A percentile compares a stretch with the other conserved stretches of the same genome.
These are phyloP conservation scores for Dinomys branickii DNA, from an alignment of 2,113 vertebrate genomes.

Conservation along the genomic window DNA sequence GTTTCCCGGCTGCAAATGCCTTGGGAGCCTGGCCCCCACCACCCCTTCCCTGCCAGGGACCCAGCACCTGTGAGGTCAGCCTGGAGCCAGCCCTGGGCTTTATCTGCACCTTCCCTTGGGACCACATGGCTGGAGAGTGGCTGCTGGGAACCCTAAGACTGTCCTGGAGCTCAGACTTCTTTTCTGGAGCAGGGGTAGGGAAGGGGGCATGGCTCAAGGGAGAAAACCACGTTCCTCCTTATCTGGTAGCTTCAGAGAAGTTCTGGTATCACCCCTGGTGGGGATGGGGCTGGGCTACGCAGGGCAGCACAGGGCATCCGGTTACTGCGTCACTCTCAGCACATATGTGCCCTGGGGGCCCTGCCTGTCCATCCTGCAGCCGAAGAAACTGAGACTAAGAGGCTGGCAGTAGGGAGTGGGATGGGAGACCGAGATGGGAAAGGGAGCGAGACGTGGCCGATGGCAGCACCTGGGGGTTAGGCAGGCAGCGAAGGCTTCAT, in stretches of 20 bases:
- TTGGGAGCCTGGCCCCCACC: not conserved
- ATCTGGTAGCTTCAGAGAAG: not conserved
- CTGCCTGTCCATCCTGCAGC: not conserved
- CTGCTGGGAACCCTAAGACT: not conserved
- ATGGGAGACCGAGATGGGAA: not conserved
- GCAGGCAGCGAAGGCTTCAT: conserved; percentile 14
- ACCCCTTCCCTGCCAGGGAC: too few relatives aligned
- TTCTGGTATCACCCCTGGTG: not conserved
- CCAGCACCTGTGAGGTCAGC: not conserved
- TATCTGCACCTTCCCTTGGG: not conserved
- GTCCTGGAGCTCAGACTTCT: not conserved
- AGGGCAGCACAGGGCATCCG: not conserved
- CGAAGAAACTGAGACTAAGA: not conserved
- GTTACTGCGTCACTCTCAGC: not conserved
- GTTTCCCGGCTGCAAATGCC: not conserved
- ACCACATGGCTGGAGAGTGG: not conserved
- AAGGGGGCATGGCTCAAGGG: not conserved
- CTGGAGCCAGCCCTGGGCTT: not conserved
- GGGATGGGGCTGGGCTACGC: not conserved
- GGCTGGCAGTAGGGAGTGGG: not conserved
- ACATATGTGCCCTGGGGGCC: not conserved
- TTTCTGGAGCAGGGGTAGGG: fast-evolving
- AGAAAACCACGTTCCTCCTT: not conserved
- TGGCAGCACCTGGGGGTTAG: not conserved
- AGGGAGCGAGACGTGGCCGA: not conserved